phyloP scores from a whole-genome alignment of 92 coral and sea anemone species.

The Palythoa grandis region DNA sequence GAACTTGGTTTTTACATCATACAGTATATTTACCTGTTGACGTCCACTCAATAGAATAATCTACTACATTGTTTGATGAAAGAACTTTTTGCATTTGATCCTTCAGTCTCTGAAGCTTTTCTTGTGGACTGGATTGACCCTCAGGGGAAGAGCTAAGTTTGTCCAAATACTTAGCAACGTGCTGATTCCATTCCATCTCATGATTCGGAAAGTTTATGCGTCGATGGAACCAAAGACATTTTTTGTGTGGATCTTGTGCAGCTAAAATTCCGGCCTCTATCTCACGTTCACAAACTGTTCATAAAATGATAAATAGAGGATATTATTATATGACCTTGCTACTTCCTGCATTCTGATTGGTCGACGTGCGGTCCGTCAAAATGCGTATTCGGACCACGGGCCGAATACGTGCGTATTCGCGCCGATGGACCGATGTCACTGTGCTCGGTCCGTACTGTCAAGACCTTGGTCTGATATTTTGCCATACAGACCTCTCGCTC shows the following conservation, averaged over 20 bases:
- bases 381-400: too few relatives aligned
- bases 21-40: slow-evolving; percentile 52
- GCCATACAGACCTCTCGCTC: too few relatives aligned
- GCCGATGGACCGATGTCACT: too few relatives aligned
- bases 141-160: slow-evolving; percentile 9
- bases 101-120: slow-evolving; percentile 58
- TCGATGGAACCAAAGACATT: slow-evolving; percentile 86
- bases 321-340: too few relatives aligned
- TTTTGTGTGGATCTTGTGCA: slow-evolving; percentile 53
- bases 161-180: slow-evolving; percentile 48
- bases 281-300: slow-evolving; percentile 77
- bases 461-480: too few relatives aligned
- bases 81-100: slow-evolving; percentile 54
- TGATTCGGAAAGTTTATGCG: slow-evolving; percentile 50
- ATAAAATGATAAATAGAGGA: background rate
- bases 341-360: too few relatives aligned
- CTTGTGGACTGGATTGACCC: slow-evolving; percentile 20
- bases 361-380: too few relatives aligned
- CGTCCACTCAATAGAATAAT: slow-evolving; percentile 68
- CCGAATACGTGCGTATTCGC: too few relatives aligned
- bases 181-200: slow-evolving; percentile 28
- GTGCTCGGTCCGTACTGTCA: too few relatives aligned
- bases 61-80: slow-evolving; percentile 45
- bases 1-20: too few relatives aligned
- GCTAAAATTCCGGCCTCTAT: slow-evolving; percentile 66